Base-by-base conservation (phyloP, 2,113 vertebrate genomes). In the Aythya baeri region DNA sequence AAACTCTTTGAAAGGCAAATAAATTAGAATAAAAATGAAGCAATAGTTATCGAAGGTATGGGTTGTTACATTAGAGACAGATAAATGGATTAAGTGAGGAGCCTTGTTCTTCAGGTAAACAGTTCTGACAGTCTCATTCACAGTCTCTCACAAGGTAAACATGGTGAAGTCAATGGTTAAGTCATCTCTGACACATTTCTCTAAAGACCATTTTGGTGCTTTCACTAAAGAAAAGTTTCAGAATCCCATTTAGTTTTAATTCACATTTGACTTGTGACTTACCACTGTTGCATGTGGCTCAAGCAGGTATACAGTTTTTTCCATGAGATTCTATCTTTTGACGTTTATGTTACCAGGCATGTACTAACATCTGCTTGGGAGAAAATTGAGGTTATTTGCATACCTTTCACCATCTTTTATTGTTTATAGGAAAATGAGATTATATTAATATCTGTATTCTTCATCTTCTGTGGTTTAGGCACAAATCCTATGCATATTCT, bases 381-480 rank as follows among this genome's bases (percentile, higher is more conserved):
- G 26, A 93, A 95, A 93, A 58, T 6, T 16, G 8, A 70, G 20
- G 5, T 49, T 73, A 38, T 68, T 49, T 87, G 54, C 88, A 68
- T 96, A 62, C 32, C 13, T 77, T 91, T 89, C 31, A 75, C 43
- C 14, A 32, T 68, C 21, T 85, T 86, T 75, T 82, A 46, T 31
- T 82, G 54, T 63, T 84, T 87, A 68, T 50, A 78, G 68, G 27
- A 96, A 94, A 84, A 74, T 41, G 70, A 1, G 1, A 50, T 67
- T 81, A 58, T 78, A 22, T 0, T 0, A 44, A 55, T 84, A 72
- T 78, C 43, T 38, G 2, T 61, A 36, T 49, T 71, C 46, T 83
- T 67, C 25, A 61, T 83, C 73, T 91, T 87, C 76, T 61, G 62
- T 70, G 82, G 71, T 79, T 83, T 85, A 93, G 32, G 72, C 32